Percentiles rank a stretch among this genome's conserved stretches.
Conservation (phyloP, 1,140 invertebrate species). For the Phortica variegata region DNA sequence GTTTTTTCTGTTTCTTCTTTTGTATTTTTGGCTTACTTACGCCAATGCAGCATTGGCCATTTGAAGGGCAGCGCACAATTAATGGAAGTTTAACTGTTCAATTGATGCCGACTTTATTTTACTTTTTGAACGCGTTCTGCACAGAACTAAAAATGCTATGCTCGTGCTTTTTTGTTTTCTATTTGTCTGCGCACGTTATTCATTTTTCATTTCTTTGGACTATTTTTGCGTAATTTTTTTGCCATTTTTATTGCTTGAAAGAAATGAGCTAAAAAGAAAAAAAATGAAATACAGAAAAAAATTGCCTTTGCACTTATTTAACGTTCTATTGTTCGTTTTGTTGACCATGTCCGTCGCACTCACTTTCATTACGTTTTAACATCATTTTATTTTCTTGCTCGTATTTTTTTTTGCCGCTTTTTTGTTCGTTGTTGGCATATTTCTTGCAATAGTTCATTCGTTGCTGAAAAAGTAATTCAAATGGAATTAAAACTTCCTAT, state of each 20-base stretch:
- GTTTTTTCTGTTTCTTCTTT: background rate
- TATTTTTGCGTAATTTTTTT: constrained; percentile 44
- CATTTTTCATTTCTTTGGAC: constrained; percentile 53
- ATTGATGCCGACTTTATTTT: constrained; percentile 43
- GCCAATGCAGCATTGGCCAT: constrained; percentile 4
- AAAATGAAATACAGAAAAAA: background rate
- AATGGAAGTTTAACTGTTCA: constrained; percentile 57
- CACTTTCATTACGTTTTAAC: constrained; percentile 17
- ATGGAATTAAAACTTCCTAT: constrained; percentile 47
- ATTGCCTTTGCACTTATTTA: constrained; percentile 52
- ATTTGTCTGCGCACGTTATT: constrained; percentile 40
- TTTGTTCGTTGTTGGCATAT: constrained; percentile 16
- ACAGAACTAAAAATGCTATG: too few species aligned
- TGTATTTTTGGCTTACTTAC: constrained; percentile 4
- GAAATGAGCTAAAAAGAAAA: background rate
- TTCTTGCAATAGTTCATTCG: constrained; percentile 14
- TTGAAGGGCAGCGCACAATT: constrained; percentile 43
- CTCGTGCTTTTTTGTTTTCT: too few species aligned
- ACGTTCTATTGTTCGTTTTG: constrained; percentile 54
- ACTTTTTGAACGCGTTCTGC: background rate
- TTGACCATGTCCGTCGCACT: constrained; percentile 37
- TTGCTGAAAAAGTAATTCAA: constrained; percentile 44
- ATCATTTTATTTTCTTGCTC: too few species aligned
- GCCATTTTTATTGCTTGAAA: constrained; percentile 22
- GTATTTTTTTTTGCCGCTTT: too few species aligned